Evolutionary conservation across 2,113 vertebrate species (phyloP).

Genomic region (Melanerpes aurifrons): DNA sequence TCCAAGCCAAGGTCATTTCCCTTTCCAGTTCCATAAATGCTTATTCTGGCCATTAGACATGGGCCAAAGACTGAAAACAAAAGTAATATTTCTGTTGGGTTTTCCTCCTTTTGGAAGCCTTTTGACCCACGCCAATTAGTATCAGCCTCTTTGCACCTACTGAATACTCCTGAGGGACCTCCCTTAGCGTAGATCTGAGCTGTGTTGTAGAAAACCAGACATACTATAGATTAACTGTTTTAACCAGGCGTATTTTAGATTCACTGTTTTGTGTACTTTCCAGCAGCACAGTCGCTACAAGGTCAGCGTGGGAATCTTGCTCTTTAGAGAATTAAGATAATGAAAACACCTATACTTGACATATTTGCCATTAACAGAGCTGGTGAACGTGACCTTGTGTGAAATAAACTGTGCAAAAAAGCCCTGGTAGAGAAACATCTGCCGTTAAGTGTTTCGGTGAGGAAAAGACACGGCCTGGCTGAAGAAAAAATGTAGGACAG

Average conservation of each 20-base stretch:
- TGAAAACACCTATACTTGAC: neutral
- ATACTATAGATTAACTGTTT: neutral
- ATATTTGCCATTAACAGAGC: neutral
- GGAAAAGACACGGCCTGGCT: slow-evolving; percentile 22
- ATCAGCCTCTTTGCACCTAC: neutral
- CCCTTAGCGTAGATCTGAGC: neutral
- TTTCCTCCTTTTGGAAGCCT: slow-evolving; percentile 16
- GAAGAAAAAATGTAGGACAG: neutral
- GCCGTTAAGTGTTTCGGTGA: neutral
- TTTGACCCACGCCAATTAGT: neutral
- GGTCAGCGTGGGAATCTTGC: neutral
- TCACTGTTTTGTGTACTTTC: neutral
- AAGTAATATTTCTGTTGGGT: slow-evolving; percentile 7
- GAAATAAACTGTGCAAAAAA: slow-evolving; percentile 48
- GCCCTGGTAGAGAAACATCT: slow-evolving; percentile 34
- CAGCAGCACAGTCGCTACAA: neutral
- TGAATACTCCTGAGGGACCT: neutral
- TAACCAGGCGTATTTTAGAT: neutral
- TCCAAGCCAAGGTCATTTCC: slow-evolving; percentile 9
- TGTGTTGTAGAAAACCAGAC: neutral
- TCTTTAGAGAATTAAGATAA: neutral
- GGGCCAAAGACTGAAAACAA: neutral
- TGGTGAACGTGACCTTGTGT: neutral
- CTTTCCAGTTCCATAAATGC: neutral
- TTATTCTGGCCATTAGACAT: neutral